Percentiles rank a stretch among this genome's conserved stretches.
These are phyloP conservation scores for Pangasianodon hypophthalmus DNA, from an alignment of 2,113 vertebrate species.

Conservation along the genomic window DNA sequence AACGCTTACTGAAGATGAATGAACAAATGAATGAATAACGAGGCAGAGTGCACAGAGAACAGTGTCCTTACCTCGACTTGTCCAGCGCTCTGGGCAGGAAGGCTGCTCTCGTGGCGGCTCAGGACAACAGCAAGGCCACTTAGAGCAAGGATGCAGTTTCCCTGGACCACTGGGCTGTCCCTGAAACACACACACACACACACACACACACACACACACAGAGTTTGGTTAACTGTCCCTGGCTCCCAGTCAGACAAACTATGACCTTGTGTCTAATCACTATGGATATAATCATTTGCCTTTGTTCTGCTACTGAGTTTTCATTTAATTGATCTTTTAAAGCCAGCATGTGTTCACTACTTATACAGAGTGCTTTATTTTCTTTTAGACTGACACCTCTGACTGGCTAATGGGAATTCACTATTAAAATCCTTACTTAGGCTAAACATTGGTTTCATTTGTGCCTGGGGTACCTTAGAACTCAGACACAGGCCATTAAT, in stretches of 20 bases:
- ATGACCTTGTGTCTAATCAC: neutral
- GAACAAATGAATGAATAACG: neutral
- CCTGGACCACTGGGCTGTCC: constrained; percentile 93
- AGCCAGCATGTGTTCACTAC: neutral
- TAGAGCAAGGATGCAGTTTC: constrained; percentile 89
- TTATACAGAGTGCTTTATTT: neutral
- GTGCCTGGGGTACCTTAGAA: neutral
- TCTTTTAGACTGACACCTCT: neutral
- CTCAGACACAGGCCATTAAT: neutral
- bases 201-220: neutral
- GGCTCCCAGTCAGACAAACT: neutral
- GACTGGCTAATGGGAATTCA: neutral
- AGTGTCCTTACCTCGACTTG: constrained; percentile 73
- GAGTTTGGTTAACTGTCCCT: neutral
- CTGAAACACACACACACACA: constrained; percentile 64
- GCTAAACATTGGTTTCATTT: neutral
- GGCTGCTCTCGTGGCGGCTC: constrained; percentile 85
- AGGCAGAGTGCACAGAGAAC: neutral
- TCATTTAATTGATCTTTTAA: neutral
- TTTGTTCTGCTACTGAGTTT: neutral
- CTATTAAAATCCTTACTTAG: neutral
- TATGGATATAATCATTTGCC: neutral
- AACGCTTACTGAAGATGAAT: neutral
- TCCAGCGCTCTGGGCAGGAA: constrained; percentile 77
- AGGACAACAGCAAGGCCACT: constrained; percentile 85